These are phyloP conservation scores for Helicoverpa zea DNA, from an alignment of 1,140 invertebrate genomes.

Conservation along the genomic window DNA sequence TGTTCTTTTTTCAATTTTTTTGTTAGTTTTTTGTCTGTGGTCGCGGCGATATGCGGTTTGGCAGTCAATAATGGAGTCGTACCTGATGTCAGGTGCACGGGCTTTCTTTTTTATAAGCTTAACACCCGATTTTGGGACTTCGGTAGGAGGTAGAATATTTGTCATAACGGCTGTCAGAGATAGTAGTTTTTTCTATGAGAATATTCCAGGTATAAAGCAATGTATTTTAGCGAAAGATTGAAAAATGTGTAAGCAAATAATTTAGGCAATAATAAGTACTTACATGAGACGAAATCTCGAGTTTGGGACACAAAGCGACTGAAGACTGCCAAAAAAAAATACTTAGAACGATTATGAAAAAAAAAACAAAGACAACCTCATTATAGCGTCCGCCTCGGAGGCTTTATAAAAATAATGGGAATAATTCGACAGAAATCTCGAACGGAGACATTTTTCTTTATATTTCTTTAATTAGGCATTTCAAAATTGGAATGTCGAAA, in stretches of 20 bases:
- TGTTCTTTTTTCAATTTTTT: background rate
- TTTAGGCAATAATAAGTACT: background rate
- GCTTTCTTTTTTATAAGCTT: background rate
- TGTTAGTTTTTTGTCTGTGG: conserved; percentile 42
- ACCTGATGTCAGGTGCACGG: conserved; percentile 22
- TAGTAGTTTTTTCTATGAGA: too few relatives aligned
- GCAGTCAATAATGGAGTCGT: conserved; percentile 3
- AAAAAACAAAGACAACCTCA: conserved; percentile 13
- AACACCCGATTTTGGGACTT: background rate
- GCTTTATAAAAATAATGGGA: conserved; percentile 22
- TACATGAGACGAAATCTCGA: background rate
- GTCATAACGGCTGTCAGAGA: too few relatives aligned
- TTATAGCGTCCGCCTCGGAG: background rate
- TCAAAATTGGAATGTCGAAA: background rate
- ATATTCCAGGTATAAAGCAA: too few relatives aligned
- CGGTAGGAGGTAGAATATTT: background rate
- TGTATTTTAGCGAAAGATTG: too few relatives aligned
- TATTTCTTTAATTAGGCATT: conserved; percentile 5
- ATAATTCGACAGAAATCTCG: conserved; percentile 9
- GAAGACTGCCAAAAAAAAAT: background rate
- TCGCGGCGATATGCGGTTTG: conserved; percentile 4
- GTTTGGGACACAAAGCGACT: background rate
- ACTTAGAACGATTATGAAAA: conserved; percentile 1
- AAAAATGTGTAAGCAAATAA: too few relatives aligned
- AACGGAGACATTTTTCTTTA: conserved; percentile 1